Evolutionary conservation across 2,113 vertebrate genomes (phyloP).

Genomic region (Calyptomena viridis): DNA sequence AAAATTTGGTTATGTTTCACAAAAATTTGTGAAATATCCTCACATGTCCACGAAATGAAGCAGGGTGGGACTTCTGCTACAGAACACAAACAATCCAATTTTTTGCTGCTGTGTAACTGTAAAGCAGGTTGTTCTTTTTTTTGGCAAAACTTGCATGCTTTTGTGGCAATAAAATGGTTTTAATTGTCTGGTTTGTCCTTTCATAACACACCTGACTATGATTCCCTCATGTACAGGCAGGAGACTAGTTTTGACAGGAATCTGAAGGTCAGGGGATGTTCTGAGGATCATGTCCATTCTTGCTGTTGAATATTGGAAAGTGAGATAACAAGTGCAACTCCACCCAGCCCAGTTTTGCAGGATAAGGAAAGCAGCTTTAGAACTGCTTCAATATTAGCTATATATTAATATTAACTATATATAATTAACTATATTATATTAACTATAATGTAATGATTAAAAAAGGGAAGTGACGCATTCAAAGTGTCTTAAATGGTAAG

Average conservation of each 20-base stretch:
- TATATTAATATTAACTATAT: background rate
- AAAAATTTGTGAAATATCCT: background rate
- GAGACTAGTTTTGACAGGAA: background rate
- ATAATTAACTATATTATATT: background rate
- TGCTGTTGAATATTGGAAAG: background rate
- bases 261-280: background rate
- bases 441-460: background rate
- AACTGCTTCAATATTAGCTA: background rate
- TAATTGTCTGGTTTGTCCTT: background rate
- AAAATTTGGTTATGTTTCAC: background rate
- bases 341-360: background rate
- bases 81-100: background rate
- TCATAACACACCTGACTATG: fast-evolving
- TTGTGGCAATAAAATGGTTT: background rate
- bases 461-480: background rate
- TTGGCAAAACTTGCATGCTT: background rate
- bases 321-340: background rate
- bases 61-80: background rate
- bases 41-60: background rate
- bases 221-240: background rate
- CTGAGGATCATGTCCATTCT: background rate
- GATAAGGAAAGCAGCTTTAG: background rate
- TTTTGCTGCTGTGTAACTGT: background rate
- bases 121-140: background rate
- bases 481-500: background rate